phyloP scores from a whole-genome alignment of 2,113 vertebrate genomes.

The Gorsachius goisagi region DNA sequence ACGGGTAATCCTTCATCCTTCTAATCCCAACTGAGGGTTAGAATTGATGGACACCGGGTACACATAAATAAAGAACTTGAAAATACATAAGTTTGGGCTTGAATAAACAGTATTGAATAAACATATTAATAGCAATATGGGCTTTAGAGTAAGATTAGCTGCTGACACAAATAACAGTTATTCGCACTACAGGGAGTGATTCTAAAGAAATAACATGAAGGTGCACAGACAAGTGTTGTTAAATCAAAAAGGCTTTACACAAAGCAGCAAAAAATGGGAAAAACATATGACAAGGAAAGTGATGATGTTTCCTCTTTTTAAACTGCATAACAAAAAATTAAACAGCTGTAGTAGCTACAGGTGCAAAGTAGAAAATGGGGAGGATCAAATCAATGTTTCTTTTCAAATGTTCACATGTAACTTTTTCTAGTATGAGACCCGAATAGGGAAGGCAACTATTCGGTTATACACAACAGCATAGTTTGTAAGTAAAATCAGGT shows the following conservation, averaged over 20 bases:
- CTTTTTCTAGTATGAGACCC: neutral
- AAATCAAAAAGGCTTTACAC: constrained; percentile 9
- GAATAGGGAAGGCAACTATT: neutral
- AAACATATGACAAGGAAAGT: neutral
- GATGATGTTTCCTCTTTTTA: neutral
- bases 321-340: neutral
- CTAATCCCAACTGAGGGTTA: constrained; percentile 25
- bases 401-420: neutral
- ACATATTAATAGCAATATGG: neutral
- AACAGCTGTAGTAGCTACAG: neutral
- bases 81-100: neutral
- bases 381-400: neutral
- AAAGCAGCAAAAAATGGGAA: neutral
- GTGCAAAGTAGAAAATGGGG: neutral
- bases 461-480: neutral
- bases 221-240: neutral
- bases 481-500: neutral
- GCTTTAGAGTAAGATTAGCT: constrained; percentile 33
- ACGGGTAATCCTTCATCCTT: constrained; percentile 13
- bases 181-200: constrained; percentile 41
- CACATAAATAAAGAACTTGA: neutral
- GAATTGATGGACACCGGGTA: neutral
- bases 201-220: neutral
- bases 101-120: constrained; percentile 24
- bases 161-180: constrained; percentile 44